Conservation (phyloP, 2,888 invertebrate genomes). For the Cheilosia pagana region DNA sequence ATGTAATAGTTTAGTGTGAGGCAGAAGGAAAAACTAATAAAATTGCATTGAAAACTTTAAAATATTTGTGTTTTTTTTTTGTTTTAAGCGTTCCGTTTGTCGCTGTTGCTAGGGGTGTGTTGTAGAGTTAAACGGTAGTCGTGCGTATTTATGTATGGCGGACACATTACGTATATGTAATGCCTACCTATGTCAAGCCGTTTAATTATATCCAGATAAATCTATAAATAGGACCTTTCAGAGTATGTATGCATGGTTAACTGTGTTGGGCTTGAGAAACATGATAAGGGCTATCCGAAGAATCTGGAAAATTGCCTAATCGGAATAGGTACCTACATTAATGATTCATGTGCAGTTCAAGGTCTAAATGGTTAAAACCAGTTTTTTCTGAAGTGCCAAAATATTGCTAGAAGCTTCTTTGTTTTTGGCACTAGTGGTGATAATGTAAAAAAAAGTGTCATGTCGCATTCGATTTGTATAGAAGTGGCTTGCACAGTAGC, state of each 20-base stretch:
- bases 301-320: background rate
- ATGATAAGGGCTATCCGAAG: slow-evolving; percentile 21
- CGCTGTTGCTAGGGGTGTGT: slow-evolving; percentile 48
- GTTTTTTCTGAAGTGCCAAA: background rate
- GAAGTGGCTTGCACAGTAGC: background rate
- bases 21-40: slow-evolving; percentile 55
- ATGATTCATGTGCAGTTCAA: slow-evolving; percentile 17
- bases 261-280: slow-evolving; percentile 7
- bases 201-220: slow-evolving; percentile 32
- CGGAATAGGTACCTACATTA: too few species aligned
- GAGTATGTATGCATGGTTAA: background rate
- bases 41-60: slow-evolving; percentile 70
- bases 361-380: slow-evolving; percentile 10
- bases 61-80: slow-evolving; percentile 16
- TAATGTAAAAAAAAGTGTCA: background rate
- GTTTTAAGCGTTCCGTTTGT: slow-evolving; percentile 8
- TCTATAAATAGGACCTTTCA: slow-evolving; percentile 42
- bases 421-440: slow-evolving; percentile 2
- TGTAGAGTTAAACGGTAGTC: background rate
- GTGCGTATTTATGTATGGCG: background rate
- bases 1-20: slow-evolving; percentile 59
- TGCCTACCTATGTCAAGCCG: slow-evolving; percentile 15
- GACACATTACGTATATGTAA: background rate
- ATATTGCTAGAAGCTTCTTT: slow-evolving; percentile 23
- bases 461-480: slow-evolving; percentile 22